Conservation (phyloP, 2,888 invertebrate species). For the Perizoma flavofasciatum region DNA sequence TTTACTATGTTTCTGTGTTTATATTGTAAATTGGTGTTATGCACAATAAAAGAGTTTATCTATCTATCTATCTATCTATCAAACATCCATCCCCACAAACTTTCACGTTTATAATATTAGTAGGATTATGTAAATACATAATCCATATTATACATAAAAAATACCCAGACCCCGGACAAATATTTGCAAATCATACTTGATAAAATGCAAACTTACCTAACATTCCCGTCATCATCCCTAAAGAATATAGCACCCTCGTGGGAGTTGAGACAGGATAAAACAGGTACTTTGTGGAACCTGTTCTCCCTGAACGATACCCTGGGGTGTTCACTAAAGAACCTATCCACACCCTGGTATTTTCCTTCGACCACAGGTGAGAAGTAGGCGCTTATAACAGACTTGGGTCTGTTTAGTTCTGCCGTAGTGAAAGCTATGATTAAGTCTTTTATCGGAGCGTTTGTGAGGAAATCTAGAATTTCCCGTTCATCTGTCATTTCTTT, state of each 20-base stretch:
- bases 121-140: too few relatives aligned
- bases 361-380: slow-evolving; percentile 66
- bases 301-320: slow-evolving; percentile 49
- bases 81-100: too few relatives aligned
- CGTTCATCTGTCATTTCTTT: slow-evolving; percentile 46
- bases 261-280: slow-evolving; percentile 53
- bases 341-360: slow-evolving; percentile 56
- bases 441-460: slow-evolving; percentile 55
- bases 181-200: neutral
- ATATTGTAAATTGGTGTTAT: too few relatives aligned
- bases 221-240: slow-evolving; percentile 43
- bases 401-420: slow-evolving; percentile 52
- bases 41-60: too few relatives aligned
- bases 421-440: slow-evolving; percentile 54
- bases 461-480: slow-evolving; percentile 55
- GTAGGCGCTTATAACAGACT: slow-evolving; percentile 50
- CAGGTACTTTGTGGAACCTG: slow-evolving; percentile 57
- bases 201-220: too few relatives aligned
- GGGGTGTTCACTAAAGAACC: slow-evolving; percentile 60
- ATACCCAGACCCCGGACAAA: too few relatives aligned
- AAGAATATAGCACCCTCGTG: slow-evolving; percentile 67
- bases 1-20: too few relatives aligned
- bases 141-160: too few relatives aligned
- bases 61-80: too few relatives aligned
- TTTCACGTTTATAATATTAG: too few relatives aligned